Conservation (phyloP, 2,888 invertebrate genomes). For the Papilio protenor region DNA sequence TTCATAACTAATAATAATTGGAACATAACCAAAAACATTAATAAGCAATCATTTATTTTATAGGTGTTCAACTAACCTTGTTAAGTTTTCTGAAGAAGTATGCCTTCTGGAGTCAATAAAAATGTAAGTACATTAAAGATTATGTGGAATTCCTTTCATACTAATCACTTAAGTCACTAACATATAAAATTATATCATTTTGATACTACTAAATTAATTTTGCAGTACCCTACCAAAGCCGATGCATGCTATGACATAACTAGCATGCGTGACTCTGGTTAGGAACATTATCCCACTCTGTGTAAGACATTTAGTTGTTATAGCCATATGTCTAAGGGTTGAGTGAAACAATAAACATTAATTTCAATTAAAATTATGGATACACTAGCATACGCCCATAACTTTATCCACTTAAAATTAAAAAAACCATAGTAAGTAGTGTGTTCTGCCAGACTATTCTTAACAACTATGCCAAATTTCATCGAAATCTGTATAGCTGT, state of each 20-base stretch:
- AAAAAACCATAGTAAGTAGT: too few species aligned
- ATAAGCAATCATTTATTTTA: conserved; percentile 10
- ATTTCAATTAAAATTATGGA: not conserved
- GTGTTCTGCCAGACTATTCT: too few species aligned
- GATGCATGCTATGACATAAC: conserved; percentile 68
- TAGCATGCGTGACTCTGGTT: conserved; percentile 79
- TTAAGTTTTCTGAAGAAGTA: not conserved
- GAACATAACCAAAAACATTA: not conserved
- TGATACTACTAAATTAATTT: not conserved
- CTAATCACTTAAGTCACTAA: too few species aligned
- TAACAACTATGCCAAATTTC: too few species aligned
- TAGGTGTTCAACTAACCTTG: not conserved
- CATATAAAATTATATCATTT: too few species aligned
- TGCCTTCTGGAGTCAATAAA: not conserved
- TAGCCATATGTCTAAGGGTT: conserved; percentile 75
- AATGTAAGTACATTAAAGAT: conserved; percentile 7
- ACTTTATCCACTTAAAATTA: too few species aligned
- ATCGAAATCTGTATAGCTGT: too few species aligned
- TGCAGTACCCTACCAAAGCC: conserved; percentile 80
- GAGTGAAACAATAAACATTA: conserved; percentile 66
- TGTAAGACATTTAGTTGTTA: conserved; percentile 71
- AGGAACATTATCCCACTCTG: conserved; percentile 80
- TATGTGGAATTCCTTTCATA: not conserved
- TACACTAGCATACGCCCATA: too few species aligned
- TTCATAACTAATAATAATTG: not conserved